Evolutionary conservation across 2,888 invertebrate genomes (phyloP).

Genomic region (Diplolepis rosae): DNA sequence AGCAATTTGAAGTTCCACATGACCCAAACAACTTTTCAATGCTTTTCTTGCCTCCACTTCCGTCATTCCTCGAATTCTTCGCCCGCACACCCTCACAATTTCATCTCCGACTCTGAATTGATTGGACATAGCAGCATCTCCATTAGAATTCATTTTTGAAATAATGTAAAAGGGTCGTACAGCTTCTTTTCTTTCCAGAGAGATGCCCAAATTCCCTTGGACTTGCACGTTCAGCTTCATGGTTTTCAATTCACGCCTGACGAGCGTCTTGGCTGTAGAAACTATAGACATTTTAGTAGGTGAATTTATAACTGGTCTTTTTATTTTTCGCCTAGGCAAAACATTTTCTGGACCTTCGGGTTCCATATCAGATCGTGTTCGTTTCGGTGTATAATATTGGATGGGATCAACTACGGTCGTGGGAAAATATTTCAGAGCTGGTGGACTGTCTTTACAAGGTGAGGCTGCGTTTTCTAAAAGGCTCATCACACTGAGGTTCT

Average conservation of each 20-base stretch:
- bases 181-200: conserved; percentile 62
- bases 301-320: conserved; percentile 47
- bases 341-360: not conserved
- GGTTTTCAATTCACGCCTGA: conserved; percentile 64
- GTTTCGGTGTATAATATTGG: conserved; percentile 63
- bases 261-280: conserved; percentile 45
- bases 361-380: conserved; percentile 61
- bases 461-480: conserved; percentile 67
- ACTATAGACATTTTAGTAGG: not conserved
- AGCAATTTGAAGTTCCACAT: conserved; percentile 66
- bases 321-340: conserved; percentile 36
- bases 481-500: conserved; percentile 44
- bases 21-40: conserved; percentile 59
- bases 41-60: conserved; percentile 60
- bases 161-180: conserved; percentile 65
- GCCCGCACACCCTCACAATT: conserved; percentile 77
- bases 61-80: conserved; percentile 74
- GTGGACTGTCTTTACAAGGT: conserved; percentile 69
- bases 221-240: conserved; percentile 58
- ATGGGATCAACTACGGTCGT: conserved; percentile 34
- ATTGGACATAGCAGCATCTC: conserved; percentile 68
- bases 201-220: conserved; percentile 60
- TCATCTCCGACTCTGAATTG: conserved; percentile 77
- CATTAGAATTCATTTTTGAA: conserved; percentile 59
- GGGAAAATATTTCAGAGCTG: conserved; percentile 42